Conservation (phyloP, 2,113 vertebrate genomes). For the Labrus mixtus region DNA sequence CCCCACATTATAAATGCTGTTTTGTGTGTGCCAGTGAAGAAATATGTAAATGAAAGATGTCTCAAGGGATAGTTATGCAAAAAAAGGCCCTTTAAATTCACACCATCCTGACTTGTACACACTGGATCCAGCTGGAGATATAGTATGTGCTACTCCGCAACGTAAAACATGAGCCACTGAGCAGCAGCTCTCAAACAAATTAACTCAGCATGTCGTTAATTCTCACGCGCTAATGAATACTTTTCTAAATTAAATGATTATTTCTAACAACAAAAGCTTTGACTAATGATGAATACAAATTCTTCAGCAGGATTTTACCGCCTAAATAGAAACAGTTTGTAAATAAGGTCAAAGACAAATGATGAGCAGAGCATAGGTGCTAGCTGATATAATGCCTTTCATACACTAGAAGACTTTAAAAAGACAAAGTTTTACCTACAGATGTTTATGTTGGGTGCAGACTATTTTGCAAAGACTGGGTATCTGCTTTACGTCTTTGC, state of each 20-base stretch:
- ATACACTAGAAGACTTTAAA: no score
- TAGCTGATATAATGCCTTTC: no score
- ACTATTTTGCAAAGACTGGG: no score
- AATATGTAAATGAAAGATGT: not conserved
- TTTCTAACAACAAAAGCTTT: slow-evolving; percentile 18
- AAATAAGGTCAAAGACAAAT: not conserved
- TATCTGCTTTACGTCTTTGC: no score
- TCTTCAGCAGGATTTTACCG: not conserved
- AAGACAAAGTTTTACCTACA: no score
- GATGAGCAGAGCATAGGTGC: not conserved
- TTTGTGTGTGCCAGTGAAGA: slow-evolving; percentile 10
- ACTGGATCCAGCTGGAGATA: not conserved
- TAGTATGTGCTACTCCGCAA: no score
- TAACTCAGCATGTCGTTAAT: not conserved
- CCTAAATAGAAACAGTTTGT: not conserved
- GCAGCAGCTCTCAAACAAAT: slow-evolving; percentile 11
- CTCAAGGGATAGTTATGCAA: not conserved
- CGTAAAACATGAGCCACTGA: no score
- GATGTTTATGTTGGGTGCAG: no score
- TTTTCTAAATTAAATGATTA: slow-evolving; percentile 19
- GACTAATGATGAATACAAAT: slow-evolving; percentile 1
- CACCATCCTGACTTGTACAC: not conserved
- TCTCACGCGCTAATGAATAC: slow-evolving; percentile 3
- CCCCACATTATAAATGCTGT: slow-evolving; percentile 6
- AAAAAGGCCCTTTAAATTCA: slow-evolving; percentile 12